phyloP scores from a whole-genome alignment of 2,797 vertebrate species.

The Acrossocheilus fasciatus region DNA sequence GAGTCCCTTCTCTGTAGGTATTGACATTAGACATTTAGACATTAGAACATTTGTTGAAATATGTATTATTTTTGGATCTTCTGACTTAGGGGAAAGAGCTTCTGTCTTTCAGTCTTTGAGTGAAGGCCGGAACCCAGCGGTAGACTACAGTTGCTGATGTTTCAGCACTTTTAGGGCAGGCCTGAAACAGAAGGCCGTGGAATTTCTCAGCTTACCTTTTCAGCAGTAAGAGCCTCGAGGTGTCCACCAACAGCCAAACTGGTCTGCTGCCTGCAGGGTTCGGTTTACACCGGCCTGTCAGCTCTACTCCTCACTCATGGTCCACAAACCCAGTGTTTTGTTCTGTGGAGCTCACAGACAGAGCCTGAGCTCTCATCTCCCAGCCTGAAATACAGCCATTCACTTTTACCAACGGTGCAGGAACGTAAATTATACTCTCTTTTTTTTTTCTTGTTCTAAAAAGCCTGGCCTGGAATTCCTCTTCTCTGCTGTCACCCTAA shows the following conservation, averaged over 20 bases:
- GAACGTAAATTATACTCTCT: constrained; percentile 53
- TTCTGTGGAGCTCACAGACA: constrained; percentile 43
- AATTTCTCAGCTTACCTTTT: constrained; percentile 85
- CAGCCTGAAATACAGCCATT: constrained; percentile 49
- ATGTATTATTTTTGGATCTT: constrained; percentile 8
- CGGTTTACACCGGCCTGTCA: constrained; percentile 48
- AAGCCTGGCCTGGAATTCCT: constrained; percentile 52
- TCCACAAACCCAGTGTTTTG: constrained; percentile 36
- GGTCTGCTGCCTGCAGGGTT: constrained; percentile 67
- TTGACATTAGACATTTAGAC: neutral
- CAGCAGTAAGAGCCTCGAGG: constrained; percentile 70
- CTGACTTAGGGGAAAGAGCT: neutral
- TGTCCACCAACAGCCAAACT: constrained; percentile 70
- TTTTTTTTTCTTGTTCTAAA: constrained; percentile 47
- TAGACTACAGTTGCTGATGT: constrained; percentile 71
- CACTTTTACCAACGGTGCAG: constrained; percentile 50
- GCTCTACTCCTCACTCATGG: constrained; percentile 34
- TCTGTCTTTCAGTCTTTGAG: constrained; percentile 60
- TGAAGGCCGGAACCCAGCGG: constrained; percentile 51
- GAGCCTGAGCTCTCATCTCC: constrained; percentile 20
- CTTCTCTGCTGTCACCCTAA: constrained; percentile 57
- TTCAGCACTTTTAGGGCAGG: constrained; percentile 77
- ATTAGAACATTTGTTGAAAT: neutral
- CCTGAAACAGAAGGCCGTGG: constrained; percentile 79
- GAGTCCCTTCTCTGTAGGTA: too few relatives aligned